A percentile compares a stretch with the other conserved stretches of the same genome.
phyloP scores from a whole-genome alignment of 2,113 vertebrate genomes.

The Australoheros scitulus region DNA sequence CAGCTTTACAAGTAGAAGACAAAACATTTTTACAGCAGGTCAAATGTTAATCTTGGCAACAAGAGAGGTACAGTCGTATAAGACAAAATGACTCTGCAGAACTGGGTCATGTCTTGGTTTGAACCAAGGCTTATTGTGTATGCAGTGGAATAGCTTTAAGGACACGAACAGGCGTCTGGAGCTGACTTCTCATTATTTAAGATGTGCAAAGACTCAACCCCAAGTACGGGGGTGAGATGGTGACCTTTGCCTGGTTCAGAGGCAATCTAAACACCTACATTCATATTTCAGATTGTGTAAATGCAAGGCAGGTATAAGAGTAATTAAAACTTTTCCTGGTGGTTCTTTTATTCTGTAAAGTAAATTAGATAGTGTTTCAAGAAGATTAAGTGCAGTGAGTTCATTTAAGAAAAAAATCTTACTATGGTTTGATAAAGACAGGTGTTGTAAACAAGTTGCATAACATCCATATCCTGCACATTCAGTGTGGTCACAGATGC shows the following conservation, averaged over 20 bases:
- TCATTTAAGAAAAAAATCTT: neutral
- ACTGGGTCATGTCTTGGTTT: constrained; percentile 48
- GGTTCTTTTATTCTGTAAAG: neutral
- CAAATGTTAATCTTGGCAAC: constrained; percentile 13
- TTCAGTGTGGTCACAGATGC: constrained; percentile 7
- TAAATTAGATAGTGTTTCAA: neutral
- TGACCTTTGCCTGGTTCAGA: constrained; percentile 8
- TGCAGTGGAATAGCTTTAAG: constrained; percentile 26
- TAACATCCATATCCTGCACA: neutral
- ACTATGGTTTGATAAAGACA: neutral
- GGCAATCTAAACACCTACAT: neutral
- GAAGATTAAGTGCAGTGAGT: constrained; percentile 8
- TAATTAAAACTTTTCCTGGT: constrained; percentile 16
- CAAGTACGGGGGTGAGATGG: neutral
- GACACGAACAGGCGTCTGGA: constrained; percentile 19
- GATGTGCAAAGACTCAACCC: neutral
- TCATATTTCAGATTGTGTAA: neutral
- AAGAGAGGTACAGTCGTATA: constrained; percentile 27
- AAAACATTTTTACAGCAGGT: constrained; percentile 25
- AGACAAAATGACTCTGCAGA: constrained; percentile 31
- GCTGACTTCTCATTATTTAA: constrained; percentile 29
- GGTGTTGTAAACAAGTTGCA: neutral
- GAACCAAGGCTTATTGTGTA: constrained; percentile 54
- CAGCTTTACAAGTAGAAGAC: constrained; percentile 7
- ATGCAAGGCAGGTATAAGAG: neutral